Evolutionary conservation across 2,888 invertebrate species (phyloP).

Genomic region (Rhamnusium bicolor): DNA sequence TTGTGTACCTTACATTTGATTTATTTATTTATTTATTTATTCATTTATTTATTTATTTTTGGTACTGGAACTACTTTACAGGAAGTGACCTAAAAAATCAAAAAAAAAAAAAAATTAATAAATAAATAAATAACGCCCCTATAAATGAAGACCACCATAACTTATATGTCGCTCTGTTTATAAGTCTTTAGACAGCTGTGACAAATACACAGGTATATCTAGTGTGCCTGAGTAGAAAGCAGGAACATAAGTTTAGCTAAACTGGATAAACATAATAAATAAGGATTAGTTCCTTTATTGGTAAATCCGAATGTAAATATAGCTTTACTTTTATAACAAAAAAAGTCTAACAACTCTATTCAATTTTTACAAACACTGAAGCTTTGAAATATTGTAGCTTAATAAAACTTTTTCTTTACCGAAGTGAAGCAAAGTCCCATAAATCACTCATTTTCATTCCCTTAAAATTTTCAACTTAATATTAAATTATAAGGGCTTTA

Average conservation of each 20-base stretch:
- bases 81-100: too few relatives aligned
- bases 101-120: too few relatives aligned
- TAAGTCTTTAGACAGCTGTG: neutral
- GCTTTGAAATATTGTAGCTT: slow-evolving; percentile 27
- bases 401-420: slow-evolving; percentile 21
- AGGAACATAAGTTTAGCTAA: neutral
- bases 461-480: slow-evolving; percentile 2
- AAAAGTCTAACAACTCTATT: slow-evolving; percentile 18
- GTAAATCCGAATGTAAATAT: slow-evolving; percentile 12
- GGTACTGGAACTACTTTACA: too few relatives aligned
- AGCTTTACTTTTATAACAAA: slow-evolving; percentile 11
- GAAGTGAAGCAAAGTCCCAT: slow-evolving; percentile 10
- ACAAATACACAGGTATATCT: neutral
- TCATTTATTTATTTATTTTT: too few relatives aligned
- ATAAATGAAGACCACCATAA: too few relatives aligned
- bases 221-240: too few relatives aligned
- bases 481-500: slow-evolving; percentile 15
- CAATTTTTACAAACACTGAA: slow-evolving; percentile 5
- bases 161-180: too few relatives aligned
- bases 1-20: too few relatives aligned
- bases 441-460: slow-evolving; percentile 13
- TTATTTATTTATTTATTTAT: too few relatives aligned
- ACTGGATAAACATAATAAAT: slow-evolving; percentile 11
- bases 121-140: too few relatives aligned
- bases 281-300: slow-evolving; percentile 1